Evolutionary conservation across 2,113 vertebrate species (phyloP), one percentile per base, ranked within the genome.

Genomic region (Microtus oregoni): DNA sequence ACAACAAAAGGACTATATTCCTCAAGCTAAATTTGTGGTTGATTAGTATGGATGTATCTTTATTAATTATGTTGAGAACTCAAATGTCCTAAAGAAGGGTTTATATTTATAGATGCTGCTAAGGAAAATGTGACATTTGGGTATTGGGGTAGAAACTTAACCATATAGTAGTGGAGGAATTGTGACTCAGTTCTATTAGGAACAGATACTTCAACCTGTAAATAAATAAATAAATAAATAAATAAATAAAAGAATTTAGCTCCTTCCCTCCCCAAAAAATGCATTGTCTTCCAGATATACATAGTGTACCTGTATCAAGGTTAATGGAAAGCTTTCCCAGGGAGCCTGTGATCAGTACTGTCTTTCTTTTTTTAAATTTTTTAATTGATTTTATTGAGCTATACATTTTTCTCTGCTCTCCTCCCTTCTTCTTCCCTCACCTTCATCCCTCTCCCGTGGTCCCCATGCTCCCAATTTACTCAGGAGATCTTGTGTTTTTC

Each of bases 61-160:
- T 44, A 22, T 44, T 90, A 94, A 63, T 28, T 86, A 73, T 44
- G 26, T 77, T 73, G 52, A 81, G 67, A 94, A 95, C 20, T 5
- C 86, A 52, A 1, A 0, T 76, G 32, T 89, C 35, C 61, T 75
- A 67, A 76, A 93, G 11, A 75, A 92, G 22, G 28, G 28, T 47
- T 95, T 86, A 11, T 87, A 19, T 96, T 61, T 79, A 35, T 0
- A 89, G 8, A 68, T 76, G 50, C 20, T 72, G 22, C 73, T 82
- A 32, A 92, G 17, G 44, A 94, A 44, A 89, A 78, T 90, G 47
- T 77, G 55, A 92, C 67, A 88, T 90, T 44, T 88, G n/a, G n/a
- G 38, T 41, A 17, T 83, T 4, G 7, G 67, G 17, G 68, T 78
- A 63, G 92, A 90, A 92, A 89, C 20, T 63, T 58, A 76, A 26